Evolutionary conservation across 2,113 vertebrate species (phyloP), one percentile per base, ranked within the genome.

Genomic region (Aphyosemion australe): DNA sequence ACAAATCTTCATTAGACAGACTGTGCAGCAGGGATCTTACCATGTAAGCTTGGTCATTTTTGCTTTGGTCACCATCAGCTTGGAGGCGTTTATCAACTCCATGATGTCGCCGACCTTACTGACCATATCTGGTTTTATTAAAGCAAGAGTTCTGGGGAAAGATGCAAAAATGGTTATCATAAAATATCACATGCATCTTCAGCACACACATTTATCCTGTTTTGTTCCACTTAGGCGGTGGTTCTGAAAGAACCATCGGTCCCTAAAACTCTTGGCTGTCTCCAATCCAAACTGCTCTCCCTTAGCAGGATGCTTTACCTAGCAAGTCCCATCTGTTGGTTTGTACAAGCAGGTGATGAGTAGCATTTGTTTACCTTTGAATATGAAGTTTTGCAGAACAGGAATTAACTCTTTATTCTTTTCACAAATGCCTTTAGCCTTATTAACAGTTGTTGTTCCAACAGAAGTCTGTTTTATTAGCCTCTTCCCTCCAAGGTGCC

Each of bases 1-100:
- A 8, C 34, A 37, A 26, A 26, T 26, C 26, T 26, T 65, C 5
- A 55, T 56, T 12, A 57, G 19, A 43, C 20, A 26, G 26, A n/a
- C 37, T 61, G 3, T 13, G 6, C 10, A 15, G 12, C 1, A 19
- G 34, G n/a, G 41, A 59, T 16, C 77, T 94, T 93, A 98, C 97
- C 95, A 93, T 69, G 95, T 94, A 49, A 99, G 88, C n/a, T 74
- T 83, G 71, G 94, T 93, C 97, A 98, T 98, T 92, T 95, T 97
- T 64, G 95, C 95, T 92, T 96, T 99, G 61, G 95, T 98, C 90
- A 99, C 93, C 55, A 94, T 94, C 87, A 99, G 89, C 58, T 94
- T 94, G 62, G 92, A 87, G 79, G 94, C 92, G 84, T 92, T 88
- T 66, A 97, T 93, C 26, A 89, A 78, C 84, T 97, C 94, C 79